Base-by-base conservation (phyloP, 2,888 invertebrate species). In the Muschampia plurimacula region DNA sequence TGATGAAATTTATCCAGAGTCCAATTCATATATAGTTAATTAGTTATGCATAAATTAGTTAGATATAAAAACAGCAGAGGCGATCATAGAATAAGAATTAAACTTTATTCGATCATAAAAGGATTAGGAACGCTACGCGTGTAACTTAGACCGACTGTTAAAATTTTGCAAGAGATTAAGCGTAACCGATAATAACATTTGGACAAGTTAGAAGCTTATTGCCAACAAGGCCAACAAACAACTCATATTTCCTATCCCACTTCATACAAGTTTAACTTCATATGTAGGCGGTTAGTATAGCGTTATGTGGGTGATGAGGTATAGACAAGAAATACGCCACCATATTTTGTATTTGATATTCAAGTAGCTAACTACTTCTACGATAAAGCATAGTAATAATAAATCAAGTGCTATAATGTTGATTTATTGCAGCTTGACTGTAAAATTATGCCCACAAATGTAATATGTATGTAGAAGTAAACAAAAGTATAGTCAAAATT, bases 181-280 rank as follows among this genome's bases (percentile, higher is more conserved):
- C 65, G 12, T 65, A 49, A 65, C 57, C 59, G 46, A 59, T 46
- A 59, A 60, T 71, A 66, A 66, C 46, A 49, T 71, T 70, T 65
- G 22, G 46, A 57, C 70, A 71, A 66, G 71, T 66, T 66, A 71
- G 66, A 15, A 66, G 67, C 57, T 66, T 57, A 65, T 71, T 60
- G 39, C 39, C 49, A 10, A 59, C 66, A 60, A 71, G 66, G 66
- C 49, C 60, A 52, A 60, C 52, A 15, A 62, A 28, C n/a, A 39
- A 59, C 65, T 71, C 36, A 59, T 55, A 46, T 65, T 71, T 46
- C 70, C 70, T 57, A 46, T 71, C 15, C n/a, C 36, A 60, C 62
- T 41, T 59, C 65, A 49, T n/a, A 65, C 65, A 59, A 36, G 32
- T 70, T 64, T 65, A 57, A 65, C 55, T 64, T 36, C 13, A 13